Evolutionary conservation across 1,140 invertebrate species (phyloP), one percentile per base, ranked within the genome.

Genomic region (Ceratoteleas bidentatus): DNA sequence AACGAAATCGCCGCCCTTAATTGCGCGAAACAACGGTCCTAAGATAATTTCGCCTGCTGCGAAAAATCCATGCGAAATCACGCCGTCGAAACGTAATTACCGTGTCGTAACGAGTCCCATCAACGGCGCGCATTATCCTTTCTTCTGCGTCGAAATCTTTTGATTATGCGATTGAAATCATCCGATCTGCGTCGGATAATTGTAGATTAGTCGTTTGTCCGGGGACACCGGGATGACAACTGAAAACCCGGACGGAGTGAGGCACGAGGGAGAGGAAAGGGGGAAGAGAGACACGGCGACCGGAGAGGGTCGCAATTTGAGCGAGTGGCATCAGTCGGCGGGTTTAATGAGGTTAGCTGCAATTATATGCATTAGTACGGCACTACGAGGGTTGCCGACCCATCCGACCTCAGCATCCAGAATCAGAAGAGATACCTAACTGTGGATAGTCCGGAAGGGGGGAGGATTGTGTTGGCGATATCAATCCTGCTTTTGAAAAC

Each of bases 291-390:
- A 66, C 68, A 81, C 11, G 57, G 58, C 64, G 33, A 47, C 53
- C n/a, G 49, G 50, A 82, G 61, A 56, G 50, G 73, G 47, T 83
- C 77, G 87, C 75, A 87, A 88, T 88, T 90, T 87, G 85, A 89
- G 81, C 81, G 86, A 88, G 87, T 89, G 78, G 83, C 85, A 90
- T 89, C 87, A 88, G 88, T 88, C 88, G 88, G 81, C 75, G 84
- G 83, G 83, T 88, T 90, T 91, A 91, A 91, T 90, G 86, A 89
- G 85, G 88, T 91, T 90, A 91, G 87, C 81, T 89, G 88, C 88
- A 91, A 91, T 91, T 91, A 91, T 85, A 88, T 90, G 88, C 87
- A 89, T 90, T 90, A 88, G 86, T 87, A 88, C 85, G 85, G 88
- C 84, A 87, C 85, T 85, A 83, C 76, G 85, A 87, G 83, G 84